Conservation (phyloP, 2,888 invertebrate genomes). For the Maniola hyperantus region DNA sequence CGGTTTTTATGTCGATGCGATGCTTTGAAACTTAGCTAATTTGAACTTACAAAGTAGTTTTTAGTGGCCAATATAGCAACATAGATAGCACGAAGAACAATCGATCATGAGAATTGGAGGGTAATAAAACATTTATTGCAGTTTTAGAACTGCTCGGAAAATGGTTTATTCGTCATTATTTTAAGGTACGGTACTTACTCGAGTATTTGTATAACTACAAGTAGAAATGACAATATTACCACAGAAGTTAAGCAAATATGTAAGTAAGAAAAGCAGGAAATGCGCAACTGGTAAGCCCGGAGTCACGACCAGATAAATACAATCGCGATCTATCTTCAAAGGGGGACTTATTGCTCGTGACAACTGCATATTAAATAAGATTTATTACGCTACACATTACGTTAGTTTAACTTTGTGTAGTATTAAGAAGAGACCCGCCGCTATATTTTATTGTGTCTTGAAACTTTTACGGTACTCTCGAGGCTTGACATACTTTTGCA, state of each 20-base stretch:
- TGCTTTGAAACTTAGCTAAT: too few species aligned
- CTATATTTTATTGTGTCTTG: neutral
- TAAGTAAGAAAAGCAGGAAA: conserved; percentile 3
- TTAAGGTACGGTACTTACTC: too few species aligned
- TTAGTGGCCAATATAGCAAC: too few species aligned
- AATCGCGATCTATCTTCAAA: conserved; percentile 36
- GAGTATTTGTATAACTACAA: too few species aligned
- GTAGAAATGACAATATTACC: neutral
- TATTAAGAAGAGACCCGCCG: neutral
- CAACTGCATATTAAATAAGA: conserved; percentile 33
- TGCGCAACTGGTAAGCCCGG: conserved; percentile 24
- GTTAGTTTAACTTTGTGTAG: conserved; percentile 4
- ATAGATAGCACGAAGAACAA: too few species aligned
- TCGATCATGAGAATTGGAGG: too few species aligned
- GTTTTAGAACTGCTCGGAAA: too few species aligned
- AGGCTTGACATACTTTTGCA: neutral
- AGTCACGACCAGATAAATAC: conserved; percentile 39
- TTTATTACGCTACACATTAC: conserved; percentile 22
- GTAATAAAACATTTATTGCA: too few species aligned
- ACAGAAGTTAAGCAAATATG: conserved; percentile 25
- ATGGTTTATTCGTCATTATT: too few species aligned
- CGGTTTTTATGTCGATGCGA: neutral
- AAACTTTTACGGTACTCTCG: conserved; percentile 13
- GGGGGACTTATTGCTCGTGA: conserved; percentile 35
- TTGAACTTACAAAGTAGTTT: neutral